Evolutionary conservation across 2,113 vertebrate species (phyloP).

Genomic region (Esox niger): DNA sequence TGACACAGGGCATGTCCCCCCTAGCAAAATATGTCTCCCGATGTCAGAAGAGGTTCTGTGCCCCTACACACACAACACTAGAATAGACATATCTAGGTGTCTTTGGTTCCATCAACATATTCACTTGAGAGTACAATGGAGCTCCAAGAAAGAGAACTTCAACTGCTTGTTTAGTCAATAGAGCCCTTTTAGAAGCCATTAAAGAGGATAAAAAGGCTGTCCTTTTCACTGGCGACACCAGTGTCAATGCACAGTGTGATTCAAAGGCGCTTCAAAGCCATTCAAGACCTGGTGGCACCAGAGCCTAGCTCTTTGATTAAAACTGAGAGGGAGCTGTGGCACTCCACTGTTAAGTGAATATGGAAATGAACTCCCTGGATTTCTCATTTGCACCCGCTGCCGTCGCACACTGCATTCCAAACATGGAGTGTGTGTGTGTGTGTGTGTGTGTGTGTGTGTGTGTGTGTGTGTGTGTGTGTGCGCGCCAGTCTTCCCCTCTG

Average conservation of each 20-base stretch:
- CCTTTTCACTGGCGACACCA: slow-evolving; percentile 58
- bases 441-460: no score
- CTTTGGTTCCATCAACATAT: slow-evolving; percentile 35
- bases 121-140: slow-evolving; percentile 50
- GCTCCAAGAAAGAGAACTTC: slow-evolving; percentile 43
- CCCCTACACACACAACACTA: not conserved
- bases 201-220: slow-evolving; percentile 62
- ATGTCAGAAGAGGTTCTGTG: no score
- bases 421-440: not conserved
- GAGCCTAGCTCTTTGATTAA: slow-evolving; percentile 51
- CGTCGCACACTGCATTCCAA: not conserved
- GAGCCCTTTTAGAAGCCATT: slow-evolving; percentile 63
- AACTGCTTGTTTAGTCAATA: slow-evolving; percentile 62
- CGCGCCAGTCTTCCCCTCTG: no score
- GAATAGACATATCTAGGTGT: slow-evolving; percentile 31
- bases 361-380: slow-evolving; percentile 1
- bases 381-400: not conserved
- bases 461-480: no score
- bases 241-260: slow-evolving; percentile 56
- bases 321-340: not conserved
- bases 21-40: no score
- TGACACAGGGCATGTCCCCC: no score
- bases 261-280: slow-evolving; percentile 62
- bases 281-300: slow-evolving; percentile 50
- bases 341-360: not conserved